Conservation (phyloP, 2,113 vertebrate genomes). For the Tragelaphus scriptus region DNA sequence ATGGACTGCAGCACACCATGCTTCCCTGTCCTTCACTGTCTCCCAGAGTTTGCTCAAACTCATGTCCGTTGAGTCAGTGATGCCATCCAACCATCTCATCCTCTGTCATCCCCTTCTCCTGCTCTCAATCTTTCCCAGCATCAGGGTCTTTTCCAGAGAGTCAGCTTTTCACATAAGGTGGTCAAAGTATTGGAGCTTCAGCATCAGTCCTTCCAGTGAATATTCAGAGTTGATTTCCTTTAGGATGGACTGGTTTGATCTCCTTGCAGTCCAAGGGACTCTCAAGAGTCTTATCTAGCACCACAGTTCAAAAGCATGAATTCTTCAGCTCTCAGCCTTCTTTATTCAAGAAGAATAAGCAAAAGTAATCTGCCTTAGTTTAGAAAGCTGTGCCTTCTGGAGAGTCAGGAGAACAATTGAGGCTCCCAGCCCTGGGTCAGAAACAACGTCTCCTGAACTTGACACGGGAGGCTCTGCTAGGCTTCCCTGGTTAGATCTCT, state of each 20-base stretch:
- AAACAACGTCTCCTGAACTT: background rate
- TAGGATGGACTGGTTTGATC: background rate
- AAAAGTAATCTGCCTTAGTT: background rate
- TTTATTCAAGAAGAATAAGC: background rate
- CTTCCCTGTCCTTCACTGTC: background rate
- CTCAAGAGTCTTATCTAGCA: background rate
- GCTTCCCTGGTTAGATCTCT: background rate
- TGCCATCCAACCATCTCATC: background rate
- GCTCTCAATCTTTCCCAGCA: background rate
- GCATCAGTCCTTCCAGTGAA: background rate
- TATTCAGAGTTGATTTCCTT: background rate
- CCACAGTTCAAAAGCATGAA: background rate
- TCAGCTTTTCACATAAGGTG: background rate
- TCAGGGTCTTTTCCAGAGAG: background rate
- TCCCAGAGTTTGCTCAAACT: background rate
- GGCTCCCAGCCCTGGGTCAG: background rate
- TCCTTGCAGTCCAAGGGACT: background rate
- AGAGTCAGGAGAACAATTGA: background rate
- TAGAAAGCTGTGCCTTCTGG: background rate
- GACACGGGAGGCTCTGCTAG: background rate
- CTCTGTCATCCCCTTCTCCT: background rate
- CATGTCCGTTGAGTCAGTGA: background rate
- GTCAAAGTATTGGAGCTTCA: background rate
- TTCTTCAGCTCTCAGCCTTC: background rate
- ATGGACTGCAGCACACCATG: background rate